phyloP scores from a whole-genome alignment of 1,140 invertebrate species.

The Drosophila ananassae region DNA sequence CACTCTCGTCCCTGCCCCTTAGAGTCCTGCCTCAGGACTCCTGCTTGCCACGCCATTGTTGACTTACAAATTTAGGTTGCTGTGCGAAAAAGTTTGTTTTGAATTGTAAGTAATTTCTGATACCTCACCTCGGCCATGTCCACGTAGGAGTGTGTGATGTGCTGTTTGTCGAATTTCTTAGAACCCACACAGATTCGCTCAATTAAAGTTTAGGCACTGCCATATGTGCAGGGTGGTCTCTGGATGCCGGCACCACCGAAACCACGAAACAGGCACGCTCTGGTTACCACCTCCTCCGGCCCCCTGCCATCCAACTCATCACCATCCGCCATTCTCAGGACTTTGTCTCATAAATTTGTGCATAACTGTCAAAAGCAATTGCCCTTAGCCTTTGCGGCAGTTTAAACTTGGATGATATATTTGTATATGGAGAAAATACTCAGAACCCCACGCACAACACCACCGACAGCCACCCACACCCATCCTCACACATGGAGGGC shows the following conservation, averaged over 20 bases:
- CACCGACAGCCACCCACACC: constrained; percentile 16
- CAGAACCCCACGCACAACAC: constrained; percentile 16
- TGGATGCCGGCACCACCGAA: constrained; percentile 14
- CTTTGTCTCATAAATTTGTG: constrained; percentile 81
- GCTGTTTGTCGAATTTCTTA: constrained; percentile 7
- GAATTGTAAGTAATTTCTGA: constrained; percentile 82
- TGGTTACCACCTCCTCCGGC: neutral
- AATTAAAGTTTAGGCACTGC: constrained; percentile 64
- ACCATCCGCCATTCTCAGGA: constrained; percentile 48
- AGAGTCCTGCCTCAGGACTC: neutral
- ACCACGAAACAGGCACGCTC: constrained; percentile 30
- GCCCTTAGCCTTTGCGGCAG: constrained; percentile 80
- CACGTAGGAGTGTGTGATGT: constrained; percentile 16
- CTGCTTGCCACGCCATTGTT: constrained; percentile 57
- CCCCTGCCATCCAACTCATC: neutral
- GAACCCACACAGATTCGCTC: constrained; percentile 56
- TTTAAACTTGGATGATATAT: constrained; percentile 82
- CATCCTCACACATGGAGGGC: neutral
- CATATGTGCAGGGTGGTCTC: constrained; percentile 25
- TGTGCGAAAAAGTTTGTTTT: constrained; percentile 78
- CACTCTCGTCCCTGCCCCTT: constrained; percentile 12
- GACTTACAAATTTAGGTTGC: constrained; percentile 80
- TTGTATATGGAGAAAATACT: constrained; percentile 67
- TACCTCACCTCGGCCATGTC: constrained; percentile 64
- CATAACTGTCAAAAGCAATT: constrained; percentile 82